Evolutionary conservation across 2,888 invertebrate species (phyloP).

Genomic region (Glaucopsyche alexis): DNA sequence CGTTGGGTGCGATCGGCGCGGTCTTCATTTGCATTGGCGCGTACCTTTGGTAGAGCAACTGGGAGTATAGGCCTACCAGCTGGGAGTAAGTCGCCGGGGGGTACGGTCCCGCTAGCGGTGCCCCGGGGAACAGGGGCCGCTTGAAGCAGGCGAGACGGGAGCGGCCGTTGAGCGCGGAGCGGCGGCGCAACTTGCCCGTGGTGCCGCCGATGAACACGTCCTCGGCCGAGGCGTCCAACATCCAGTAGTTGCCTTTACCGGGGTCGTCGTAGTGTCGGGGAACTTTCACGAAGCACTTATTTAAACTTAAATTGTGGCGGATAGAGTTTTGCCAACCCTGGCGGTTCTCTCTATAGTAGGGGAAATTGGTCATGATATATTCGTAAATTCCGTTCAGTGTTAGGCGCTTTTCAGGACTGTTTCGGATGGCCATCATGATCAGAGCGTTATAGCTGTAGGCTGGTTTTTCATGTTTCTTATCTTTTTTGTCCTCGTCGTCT

Average conservation of each 20-base stretch:
- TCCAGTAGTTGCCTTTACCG: constrained; percentile 99
- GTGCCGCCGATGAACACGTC: constrained; percentile 99
- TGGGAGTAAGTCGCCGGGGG: constrained; percentile 80
- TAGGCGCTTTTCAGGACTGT: constrained; percentile 94
- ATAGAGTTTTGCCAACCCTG: constrained; percentile 99
- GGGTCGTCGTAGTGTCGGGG: constrained; percentile 99
- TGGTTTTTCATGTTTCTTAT: constrained; percentile 93
- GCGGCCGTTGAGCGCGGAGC: constrained; percentile 93
- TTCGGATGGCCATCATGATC: constrained; percentile 99
- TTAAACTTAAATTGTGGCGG: constrained; percentile 97
- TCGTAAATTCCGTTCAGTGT: constrained; percentile 99
- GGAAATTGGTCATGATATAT: constrained; percentile 99
- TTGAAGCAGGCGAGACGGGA: constrained; percentile 94
- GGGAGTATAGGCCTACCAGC: constrained; percentile 79
- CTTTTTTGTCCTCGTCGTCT: constrained; percentile 59
- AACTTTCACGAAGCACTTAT: constrained; percentile 99
- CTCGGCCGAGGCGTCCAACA: constrained; percentile 98
- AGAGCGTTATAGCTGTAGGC: constrained; percentile 99
- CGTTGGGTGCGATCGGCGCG: constrained; percentile 74
- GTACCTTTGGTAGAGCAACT: constrained; percentile 85
- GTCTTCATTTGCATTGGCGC: constrained; percentile 80
- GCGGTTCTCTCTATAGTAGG: constrained; percentile 98
- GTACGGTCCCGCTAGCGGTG: constrained; percentile 80
- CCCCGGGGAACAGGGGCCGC: constrained; percentile 83
- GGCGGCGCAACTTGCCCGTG: constrained; percentile 93